phyloP scores from a whole-genome alignment of 2,888 invertebrate species.

The Drosophila rubida region DNA sequence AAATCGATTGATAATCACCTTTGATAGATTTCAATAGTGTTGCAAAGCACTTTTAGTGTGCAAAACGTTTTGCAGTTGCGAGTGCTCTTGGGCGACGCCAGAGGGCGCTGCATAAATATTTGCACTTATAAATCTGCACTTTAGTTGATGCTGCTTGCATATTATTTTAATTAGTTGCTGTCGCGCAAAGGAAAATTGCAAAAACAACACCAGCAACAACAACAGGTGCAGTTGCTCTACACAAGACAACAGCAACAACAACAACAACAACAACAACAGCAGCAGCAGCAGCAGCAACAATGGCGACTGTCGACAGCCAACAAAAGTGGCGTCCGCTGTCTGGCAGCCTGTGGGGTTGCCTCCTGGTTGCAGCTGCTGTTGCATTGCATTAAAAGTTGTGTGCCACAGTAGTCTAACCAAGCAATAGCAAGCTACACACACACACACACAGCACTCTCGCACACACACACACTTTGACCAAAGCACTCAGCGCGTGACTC shows the following conservation, averaged over 20 bases:
- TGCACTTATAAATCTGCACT: constrained; percentile 43
- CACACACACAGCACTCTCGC: constrained; percentile 6
- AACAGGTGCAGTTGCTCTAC: constrained; percentile 4
- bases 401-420: constrained; percentile 13
- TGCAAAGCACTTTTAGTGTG: too few species aligned
- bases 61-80: constrained; percentile 3
- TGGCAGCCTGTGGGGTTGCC: constrained; percentile 16
- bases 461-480: constrained; percentile 10
- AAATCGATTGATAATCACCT: too few species aligned
- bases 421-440: constrained; percentile 6
- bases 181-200: constrained; percentile 35
- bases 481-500: constrained; percentile 47
- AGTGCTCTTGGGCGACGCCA: constrained; percentile 7
- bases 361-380: constrained; percentile 33
- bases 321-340: constrained; percentile 34
- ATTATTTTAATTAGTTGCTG: constrained; percentile 68
- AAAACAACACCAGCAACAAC: background rate
- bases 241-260: constrained; percentile 1
- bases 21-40: too few species aligned
- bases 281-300: constrained; percentile 12
- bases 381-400: constrained; percentile 52
- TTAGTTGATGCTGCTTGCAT: constrained; percentile 47
- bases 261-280: too few species aligned
- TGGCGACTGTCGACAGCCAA: background rate
- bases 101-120: constrained; percentile 40